phyloP scores from a whole-genome alignment of 1,140 invertebrate genomes.

The Zaprionus ghesquierei region DNA sequence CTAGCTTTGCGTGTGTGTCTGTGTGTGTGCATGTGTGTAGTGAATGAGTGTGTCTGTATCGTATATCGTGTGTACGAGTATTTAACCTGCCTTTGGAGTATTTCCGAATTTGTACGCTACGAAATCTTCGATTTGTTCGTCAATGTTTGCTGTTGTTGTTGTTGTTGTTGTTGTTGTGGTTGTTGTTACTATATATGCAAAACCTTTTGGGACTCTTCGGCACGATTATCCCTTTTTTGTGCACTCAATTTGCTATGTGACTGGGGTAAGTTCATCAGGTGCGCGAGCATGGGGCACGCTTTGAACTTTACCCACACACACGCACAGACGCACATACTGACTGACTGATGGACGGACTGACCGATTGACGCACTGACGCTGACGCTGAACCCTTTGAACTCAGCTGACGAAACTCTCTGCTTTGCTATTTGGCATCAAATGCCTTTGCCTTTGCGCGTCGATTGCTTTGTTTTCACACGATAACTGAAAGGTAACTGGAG shows the following conservation, averaged over 20 bases:
- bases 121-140: conserved; percentile 41
- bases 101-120: conserved; percentile 16
- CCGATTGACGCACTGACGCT: conserved; percentile 15
- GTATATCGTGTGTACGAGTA: conserved; percentile 2
- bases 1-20: not conserved
- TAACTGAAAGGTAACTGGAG: conserved; percentile 29
- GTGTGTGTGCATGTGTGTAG: not conserved
- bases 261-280: conserved; percentile 53
- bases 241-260: conserved; percentile 66
- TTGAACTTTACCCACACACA: conserved; percentile 47
- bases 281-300: conserved; percentile 43
- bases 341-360: conserved; percentile 26
- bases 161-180: conserved; percentile 3
- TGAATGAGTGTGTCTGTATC: not conserved
- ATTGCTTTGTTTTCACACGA: conserved; percentile 63
- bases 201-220: conserved; percentile 60
- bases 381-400: conserved; percentile 27
- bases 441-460: conserved; percentile 53
- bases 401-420: not conserved
- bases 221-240: conserved; percentile 73
- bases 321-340: not conserved
- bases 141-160: conserved; percentile 5
- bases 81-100: conserved; percentile 40
- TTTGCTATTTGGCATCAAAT: conserved; percentile 45
- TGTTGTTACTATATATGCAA: conserved; percentile 30